Percentiles rank a stretch among this genome's conserved stretches.
Evolutionary conservation across 2,113 vertebrate genomes (phyloP).

Genomic region (Erinaceus europaeus): DNA sequence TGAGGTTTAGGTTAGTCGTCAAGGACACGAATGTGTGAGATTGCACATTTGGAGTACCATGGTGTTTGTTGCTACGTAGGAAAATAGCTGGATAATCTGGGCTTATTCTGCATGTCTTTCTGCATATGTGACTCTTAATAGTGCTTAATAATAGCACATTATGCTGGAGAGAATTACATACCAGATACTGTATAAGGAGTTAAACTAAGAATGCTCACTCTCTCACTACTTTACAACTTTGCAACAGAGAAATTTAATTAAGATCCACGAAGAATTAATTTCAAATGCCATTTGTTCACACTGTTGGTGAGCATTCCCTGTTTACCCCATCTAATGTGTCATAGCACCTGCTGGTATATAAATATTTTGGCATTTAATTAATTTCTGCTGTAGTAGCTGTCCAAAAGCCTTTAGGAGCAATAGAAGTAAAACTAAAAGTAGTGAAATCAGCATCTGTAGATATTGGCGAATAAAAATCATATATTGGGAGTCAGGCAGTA

Average conservation of each 20-base stretch:
- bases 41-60: background rate
- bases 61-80: background rate
- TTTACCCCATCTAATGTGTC: background rate
- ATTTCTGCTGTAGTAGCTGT: background rate
- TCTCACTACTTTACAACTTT: constrained; percentile 4
- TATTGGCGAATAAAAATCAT: constrained; percentile 9
- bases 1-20: background rate
- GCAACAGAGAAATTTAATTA: constrained; percentile 40
- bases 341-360: constrained; percentile 2
- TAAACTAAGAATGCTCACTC: background rate
- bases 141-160: background rate
- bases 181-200: background rate
- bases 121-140: background rate
- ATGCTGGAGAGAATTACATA: background rate
- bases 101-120: background rate
- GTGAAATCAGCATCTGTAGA: constrained; percentile 18
- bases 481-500: too few relatives aligned
- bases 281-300: constrained; percentile 10
- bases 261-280: constrained; percentile 5
- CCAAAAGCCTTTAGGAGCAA: background rate
- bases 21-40: background rate
- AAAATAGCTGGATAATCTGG: background rate
- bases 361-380: constrained; percentile 38
- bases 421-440: background rate
- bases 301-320: background rate